Base-by-base conservation (phyloP, 1,140 invertebrate genomes). In the Trichogramma pretiosum region DNA sequence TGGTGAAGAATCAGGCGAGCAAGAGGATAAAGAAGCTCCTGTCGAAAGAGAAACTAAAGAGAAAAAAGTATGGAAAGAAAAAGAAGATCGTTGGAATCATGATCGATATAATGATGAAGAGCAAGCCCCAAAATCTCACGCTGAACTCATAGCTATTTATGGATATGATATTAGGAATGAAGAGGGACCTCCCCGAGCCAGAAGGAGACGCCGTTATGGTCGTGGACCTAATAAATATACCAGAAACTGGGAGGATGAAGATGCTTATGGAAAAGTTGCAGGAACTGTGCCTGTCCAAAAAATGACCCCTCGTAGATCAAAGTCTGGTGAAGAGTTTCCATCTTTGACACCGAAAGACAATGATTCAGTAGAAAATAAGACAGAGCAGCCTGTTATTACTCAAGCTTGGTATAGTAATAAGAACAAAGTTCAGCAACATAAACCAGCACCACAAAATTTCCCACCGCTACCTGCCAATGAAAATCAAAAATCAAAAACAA, bases 131-230 rank as follows among this genome's bases (percentile, higher is more conserved):
- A 98, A 97, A 68, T 82, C 82, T 18, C 77, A 83, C 8, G 80
- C 90, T 23, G 93, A 98, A 73, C 63, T 97, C 5, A 80, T 94
- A 36, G 78, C 84, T 2, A 77, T 86, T 30, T 97, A 97, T 68
- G 93, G 93, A 3, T 97, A 96, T 70, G 93, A 98, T 61, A 97
- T 97, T 42, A 73, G 92, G 39, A 88, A 85, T 56, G 88, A 93
- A 69, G 91, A 95, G 63, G 88, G 88, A 0, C 85, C 90, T 14
- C 90, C 91, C 9, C 79, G 89, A 57, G 88, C 89, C 0, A 74
- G 89, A 38, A 80, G 89, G 56, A 81, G 88, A 50, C 74, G 88
- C 55, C 73, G 86, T 72, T 93, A 93, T 67, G 88, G 85, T 0
- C 85, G 89, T 45, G 89, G 89, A 5, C 91, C 89, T 0, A 91